Evolutionary conservation across 2,797 vertebrate genomes (phyloP).

Genomic region (Poecile montanus): DNA sequence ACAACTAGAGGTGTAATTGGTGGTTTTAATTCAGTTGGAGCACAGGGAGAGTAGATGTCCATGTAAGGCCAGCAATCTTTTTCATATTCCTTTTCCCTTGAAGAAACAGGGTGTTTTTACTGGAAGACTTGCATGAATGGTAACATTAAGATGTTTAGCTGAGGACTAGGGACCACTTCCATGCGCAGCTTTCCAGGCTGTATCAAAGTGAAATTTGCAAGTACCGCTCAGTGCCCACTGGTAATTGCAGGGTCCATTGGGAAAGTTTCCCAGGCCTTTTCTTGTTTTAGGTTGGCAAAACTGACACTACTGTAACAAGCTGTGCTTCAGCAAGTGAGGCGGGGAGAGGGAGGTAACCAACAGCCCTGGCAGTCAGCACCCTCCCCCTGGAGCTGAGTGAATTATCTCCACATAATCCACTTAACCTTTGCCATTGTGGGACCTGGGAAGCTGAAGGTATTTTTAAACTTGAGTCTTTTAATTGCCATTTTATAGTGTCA

Average conservation of each 20-base stretch:
- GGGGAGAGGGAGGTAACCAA: slow-evolving; percentile 36
- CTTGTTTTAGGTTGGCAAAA: slow-evolving; percentile 29
- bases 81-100: not conserved
- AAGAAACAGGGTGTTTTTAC: not conserved
- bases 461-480: slow-evolving; percentile 79
- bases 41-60: not conserved
- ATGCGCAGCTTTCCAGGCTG: not conserved
- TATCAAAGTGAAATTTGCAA: slow-evolving; percentile 13
- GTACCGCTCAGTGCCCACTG: not conserved
- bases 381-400: slow-evolving; percentile 72
- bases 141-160: not conserved
- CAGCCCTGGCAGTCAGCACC: slow-evolving; percentile 59
- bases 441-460: slow-evolving; percentile 77
- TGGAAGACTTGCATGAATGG: not conserved
- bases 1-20: slow-evolving; percentile 81
- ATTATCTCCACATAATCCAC: slow-evolving; percentile 84
- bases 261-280: slow-evolving; percentile 38
- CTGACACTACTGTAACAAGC: slow-evolving; percentile 10
- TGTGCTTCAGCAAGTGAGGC: slow-evolving; percentile 20
- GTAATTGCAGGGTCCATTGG: not conserved
- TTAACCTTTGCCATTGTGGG: slow-evolving; percentile 81
- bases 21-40: slow-evolving; percentile 70
- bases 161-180: not conserved
- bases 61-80: not conserved
- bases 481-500: slow-evolving; percentile 78